Percentiles rank a stretch among this genome's conserved stretches.
Evolutionary conservation across 2,113 vertebrate species (phyloP).

Genomic region (Archilochus colubris): DNA sequence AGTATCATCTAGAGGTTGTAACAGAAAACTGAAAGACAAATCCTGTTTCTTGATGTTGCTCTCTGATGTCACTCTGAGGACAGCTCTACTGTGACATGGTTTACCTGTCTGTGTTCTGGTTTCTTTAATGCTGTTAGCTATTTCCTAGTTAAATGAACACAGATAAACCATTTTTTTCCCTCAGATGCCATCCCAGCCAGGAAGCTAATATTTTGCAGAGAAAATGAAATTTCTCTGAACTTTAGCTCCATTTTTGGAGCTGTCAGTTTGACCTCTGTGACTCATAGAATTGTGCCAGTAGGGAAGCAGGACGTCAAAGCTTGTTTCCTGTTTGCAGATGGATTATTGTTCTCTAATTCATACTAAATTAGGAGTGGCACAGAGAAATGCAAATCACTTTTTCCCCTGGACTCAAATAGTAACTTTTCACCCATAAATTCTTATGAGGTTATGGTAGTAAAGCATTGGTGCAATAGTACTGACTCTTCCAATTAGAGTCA

Average conservation of each 20-base stretch:
- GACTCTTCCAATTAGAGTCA: neutral
- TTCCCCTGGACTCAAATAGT: constrained; percentile 2
- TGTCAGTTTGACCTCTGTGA: neutral
- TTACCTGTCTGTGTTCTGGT: neutral
- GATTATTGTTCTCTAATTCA: constrained; percentile 21
- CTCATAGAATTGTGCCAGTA: neutral
- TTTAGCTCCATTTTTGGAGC: neutral
- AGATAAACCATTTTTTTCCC: neutral
- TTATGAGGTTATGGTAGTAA: neutral
- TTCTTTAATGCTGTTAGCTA: neutral
- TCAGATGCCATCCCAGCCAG: neutral
- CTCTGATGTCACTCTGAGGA: neutral
- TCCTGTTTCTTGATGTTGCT: neutral
- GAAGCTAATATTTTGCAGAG: neutral
- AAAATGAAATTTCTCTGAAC: neutral
- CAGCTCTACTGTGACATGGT: neutral
- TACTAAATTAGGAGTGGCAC: neutral
- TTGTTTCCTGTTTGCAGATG: constrained; percentile 38
- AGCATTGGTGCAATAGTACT: neutral
- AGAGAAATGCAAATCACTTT: neutral
- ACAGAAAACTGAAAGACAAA: neutral
- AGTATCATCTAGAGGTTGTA: neutral
- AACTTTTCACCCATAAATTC: constrained; percentile 48
- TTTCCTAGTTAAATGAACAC: neutral
- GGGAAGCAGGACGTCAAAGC: constrained; percentile 17